phyloP scores from a whole-genome alignment of 2,113 vertebrate species.

The Delphinapterus leucas region DNA sequence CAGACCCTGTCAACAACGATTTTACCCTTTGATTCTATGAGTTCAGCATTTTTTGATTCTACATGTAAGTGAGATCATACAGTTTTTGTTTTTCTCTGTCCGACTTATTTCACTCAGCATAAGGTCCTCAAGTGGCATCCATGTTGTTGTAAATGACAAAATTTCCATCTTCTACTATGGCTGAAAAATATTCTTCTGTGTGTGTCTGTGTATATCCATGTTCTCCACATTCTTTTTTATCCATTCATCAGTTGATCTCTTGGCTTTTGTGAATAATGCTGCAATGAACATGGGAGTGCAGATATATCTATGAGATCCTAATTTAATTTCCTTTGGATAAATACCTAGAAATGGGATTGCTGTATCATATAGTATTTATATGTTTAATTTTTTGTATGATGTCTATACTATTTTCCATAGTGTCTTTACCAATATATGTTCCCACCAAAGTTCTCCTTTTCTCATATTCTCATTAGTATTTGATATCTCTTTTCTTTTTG shows the following conservation, averaged over 20 bases:
- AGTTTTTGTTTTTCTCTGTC: background rate
- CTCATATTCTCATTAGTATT: background rate
- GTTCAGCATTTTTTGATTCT: accelerated
- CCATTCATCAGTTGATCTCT: background rate
- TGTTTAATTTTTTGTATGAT: background rate
- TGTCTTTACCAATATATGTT: background rate
- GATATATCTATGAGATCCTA: background rate
- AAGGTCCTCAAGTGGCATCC: background rate
- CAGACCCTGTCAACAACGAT: background rate
- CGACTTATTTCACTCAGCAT: background rate
- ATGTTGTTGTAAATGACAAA: background rate
- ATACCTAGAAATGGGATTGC: background rate
- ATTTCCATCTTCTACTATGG: background rate
- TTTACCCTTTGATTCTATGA: background rate
- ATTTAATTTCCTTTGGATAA: background rate
- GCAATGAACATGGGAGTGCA: background rate
- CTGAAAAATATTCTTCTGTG: background rate
- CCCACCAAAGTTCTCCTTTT: background rate
- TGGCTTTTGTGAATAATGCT: background rate
- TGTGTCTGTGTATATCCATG: background rate
- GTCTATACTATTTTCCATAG: background rate
- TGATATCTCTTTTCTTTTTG: background rate
- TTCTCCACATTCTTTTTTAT: background rate
- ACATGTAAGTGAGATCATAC: background rate
- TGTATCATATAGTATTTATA: background rate